Evolutionary conservation across 2,797 vertebrate genomes (phyloP).

Genomic region (Glyptemys insculpta): DNA sequence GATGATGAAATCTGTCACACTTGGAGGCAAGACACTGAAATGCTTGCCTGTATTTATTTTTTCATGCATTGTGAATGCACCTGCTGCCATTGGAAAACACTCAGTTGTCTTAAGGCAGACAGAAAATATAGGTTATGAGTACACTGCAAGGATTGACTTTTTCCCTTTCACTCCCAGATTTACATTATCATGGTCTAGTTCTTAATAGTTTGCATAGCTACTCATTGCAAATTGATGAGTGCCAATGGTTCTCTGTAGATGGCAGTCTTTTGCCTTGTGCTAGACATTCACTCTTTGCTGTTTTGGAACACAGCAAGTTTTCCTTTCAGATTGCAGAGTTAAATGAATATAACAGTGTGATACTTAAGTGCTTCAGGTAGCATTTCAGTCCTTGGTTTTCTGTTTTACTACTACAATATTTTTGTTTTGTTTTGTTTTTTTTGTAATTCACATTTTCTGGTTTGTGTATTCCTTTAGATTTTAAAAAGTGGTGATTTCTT

Average conservation of each 20-base stretch:
- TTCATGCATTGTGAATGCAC: not conserved
- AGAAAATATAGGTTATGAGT: not conserved
- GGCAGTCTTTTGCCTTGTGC: slow-evolving; percentile 31
- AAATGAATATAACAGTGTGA: not conserved
- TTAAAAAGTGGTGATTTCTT: not conserved
- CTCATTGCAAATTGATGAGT: not conserved
- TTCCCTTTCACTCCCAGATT: not conserved
- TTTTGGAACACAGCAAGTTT: not conserved
- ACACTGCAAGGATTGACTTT: not conserved
- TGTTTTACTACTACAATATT: not conserved
- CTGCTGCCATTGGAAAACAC: accelerated
- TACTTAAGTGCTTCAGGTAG: not conserved
- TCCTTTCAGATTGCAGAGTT: not conserved
- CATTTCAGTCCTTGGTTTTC: not conserved
- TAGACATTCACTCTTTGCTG: not conserved
- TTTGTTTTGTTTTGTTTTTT: accelerated
- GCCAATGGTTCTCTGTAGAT: slow-evolving; percentile 7
- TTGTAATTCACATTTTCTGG: not conserved
- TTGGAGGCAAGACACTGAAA: not conserved
- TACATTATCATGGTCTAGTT: not conserved
- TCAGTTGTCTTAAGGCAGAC: accelerated
- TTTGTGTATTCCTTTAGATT: not conserved
- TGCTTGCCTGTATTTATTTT: not conserved
- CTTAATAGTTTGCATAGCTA: not conserved
- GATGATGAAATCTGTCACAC: not conserved